Evolutionary conservation across 30 jellyfish, hydroid and myxozoan species (phyloP), one percentile per base, ranked within the genome.

Genomic region (Nemopilema nomurai): DNA sequence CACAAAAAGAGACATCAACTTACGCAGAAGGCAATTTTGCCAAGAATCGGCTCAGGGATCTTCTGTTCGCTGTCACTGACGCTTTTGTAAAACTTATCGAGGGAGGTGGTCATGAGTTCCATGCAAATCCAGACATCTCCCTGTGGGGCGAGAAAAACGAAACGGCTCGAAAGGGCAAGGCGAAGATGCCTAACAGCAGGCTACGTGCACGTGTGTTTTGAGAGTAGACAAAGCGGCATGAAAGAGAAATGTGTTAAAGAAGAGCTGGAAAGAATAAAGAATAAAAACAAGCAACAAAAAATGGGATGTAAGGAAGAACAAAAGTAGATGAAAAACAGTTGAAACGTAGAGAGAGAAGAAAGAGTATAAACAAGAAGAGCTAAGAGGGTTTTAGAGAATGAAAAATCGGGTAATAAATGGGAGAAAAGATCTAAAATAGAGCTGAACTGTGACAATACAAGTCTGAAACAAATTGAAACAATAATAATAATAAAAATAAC

Each of bases 51-150:
- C 69, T 93, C 98, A 0, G 97, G 96, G 6, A 93, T 74, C 67
- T 28, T 62, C 75, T 85, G 81, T 30, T 27, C 76, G 20, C 53
- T 76, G 20, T 33, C 30, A 51, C 62, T 75, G 8, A 93, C 96
- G 50, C 96, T 82, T 77, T 88, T 93, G 90, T 93, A 93, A 28
- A 84, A 76, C 57, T 82, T 93, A 25, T 93, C 98, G 26, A 93
- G 31, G 0, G 98, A 93, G 26, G 98, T 82, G 22, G 96, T 83
- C 96, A 93, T 75, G 57, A 93, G 74, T 71, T 93, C 98, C 98
- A 93, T 93, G 88, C 98, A 93, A 1, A 93, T 93, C 98, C 98
- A 93, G 19, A 96, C 95, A 80, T 93, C 98, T 28, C 98, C 98
- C 98, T 93, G 28, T 26, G 68, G 66, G 1, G 21, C 33, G 8